Evolutionary conservation across 1,140 invertebrate species (phyloP), one percentile per base, ranked within the genome.

Genomic region (Drosophila equinoxialis): DNA sequence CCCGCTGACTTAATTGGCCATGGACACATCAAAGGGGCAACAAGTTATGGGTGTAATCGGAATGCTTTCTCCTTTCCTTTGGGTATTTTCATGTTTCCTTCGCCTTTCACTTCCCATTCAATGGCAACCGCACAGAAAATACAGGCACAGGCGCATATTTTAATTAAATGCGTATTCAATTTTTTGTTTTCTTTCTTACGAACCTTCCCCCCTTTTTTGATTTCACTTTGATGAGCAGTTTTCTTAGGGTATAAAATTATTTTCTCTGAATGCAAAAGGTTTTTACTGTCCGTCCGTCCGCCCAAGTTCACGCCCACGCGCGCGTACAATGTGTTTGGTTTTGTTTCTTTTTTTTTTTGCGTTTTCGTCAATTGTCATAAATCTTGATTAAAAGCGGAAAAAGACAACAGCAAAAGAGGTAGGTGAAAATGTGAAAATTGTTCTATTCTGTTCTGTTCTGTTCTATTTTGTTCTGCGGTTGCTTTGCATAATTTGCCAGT

Each of bases 301-400:
- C 37, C 11, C 37, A 39, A 39, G 37, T 68, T 59, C 65, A 65
- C 73, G 74, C 74, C 74, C 66, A 70, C 73, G 59, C 51, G 65
- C 59, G 65, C 71, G 10, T 39, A 66, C 10, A 13, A 39, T 39
- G 37, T 39, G 11, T 39, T 65, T 55, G 33, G 35, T 10, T 51
- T 17, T 23, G 41, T 48, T 48, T 48, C 30, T 30, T 37, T 37
- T 37, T 35, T 39, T 35, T 63, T 71, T 64, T 65, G 68, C 76
- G 76, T 60, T 69, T 77, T 70, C 42, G 70, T 71, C 83, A 87
- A 87, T 87, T 87, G 84, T 64, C 83, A 83, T 87, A 87, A 87
- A 87, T 87, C 84, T 87, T 80, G 73, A 87, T 87, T 87, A 89
- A 89, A 79, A 79, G 65, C 73, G 76, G 70, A 75, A 66, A 86